Evolutionary conservation across 2,888 invertebrate genomes (phyloP), one percentile per base, ranked within the genome.

Genomic region (Hemithea aestivaria): DNA sequence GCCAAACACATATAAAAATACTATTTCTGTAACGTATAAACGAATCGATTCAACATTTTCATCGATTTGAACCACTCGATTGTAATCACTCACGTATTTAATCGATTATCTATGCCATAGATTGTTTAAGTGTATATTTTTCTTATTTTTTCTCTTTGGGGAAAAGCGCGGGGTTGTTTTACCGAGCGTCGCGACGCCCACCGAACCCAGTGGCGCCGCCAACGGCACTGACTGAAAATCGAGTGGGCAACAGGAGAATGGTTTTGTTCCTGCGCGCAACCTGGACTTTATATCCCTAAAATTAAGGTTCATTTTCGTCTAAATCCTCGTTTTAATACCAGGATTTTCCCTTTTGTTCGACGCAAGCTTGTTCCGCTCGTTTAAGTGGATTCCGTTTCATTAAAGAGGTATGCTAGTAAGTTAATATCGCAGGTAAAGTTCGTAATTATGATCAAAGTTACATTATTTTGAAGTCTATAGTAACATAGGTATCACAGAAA

Each of bases 171-270:
- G 62, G 65, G 45, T 58, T 51, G 50, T 58, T 53, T 51, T 53
- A 47, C 53, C 56, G 66, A 72, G 75, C 73, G 70, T 66, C 68
- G 71, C 75, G 73, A 73, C 83, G 80, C 75, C 75, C 73, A 69
- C 82, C 81, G 72, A 56, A 73, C 63, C 73, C 65, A 73, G 80
- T 79, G 84, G 83, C 84, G 85, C 83, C 83, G 66, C 81, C 73
- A 65, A 71, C 81, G 81, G 78, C 80, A 85, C 85, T 85, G 84
- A 58, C 71, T 66, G 66, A 62, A 75, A 78, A 73, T 54, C 62
- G 57, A 57, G 58, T 62, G 61, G 66, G 69, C 66, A 64, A 71
- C 76, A 73, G 77, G 50, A 48, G 38, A 32, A 32, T 57, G 66
- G 63, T n/a, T 62, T 61, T 59, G 52, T 57, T 21, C 28, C 32